Base-by-base conservation (phyloP, 2,113 vertebrate species). In the Fregata magnificens region DNA sequence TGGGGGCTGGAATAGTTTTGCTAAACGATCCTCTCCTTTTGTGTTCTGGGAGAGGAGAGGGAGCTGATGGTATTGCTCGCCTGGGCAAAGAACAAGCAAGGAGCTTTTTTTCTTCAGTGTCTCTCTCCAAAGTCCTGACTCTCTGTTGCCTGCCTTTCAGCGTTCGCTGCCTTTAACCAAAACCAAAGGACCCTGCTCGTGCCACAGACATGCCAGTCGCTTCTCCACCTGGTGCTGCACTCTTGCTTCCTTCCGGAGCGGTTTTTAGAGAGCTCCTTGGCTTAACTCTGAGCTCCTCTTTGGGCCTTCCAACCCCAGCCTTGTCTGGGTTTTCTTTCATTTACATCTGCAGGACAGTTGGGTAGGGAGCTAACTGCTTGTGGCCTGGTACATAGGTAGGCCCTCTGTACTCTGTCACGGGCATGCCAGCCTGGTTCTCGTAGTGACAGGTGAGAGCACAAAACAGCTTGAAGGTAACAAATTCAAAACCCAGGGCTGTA, bases 101-200 rank as follows among this genome's bases (percentile, higher is more conserved):
- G 78, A 93, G 81, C 52, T 89, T 93, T 74, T 89, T 93, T 74
- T 86, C 83, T 94, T 82, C 67, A 59, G 77, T 95, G 73, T 94
- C 61, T 89, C 52, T 97, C 87, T 96, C 70, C 82, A 56, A 88
- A 89, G 94, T 91, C 88, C 88, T 95, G 84, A 95, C 81, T 94
- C 50, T 93, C 69, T 94, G n/a, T 95, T 95, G 83, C 73, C 95
- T 83, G 81, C 91, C 59, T 96, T 95, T 84, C 89, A 94, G 86
- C 0, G 5, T 67, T 93, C 2, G 8, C 91, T 86, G 81, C 89
- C 93, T 93, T 86, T 88, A 95, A 83, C 80, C 89, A 95, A 93
- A 96, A 36, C 73, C 89, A 71, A 89, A 96, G 91, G 81, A 94
- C 32, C 50, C 91, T 90, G 94, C 89, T 94, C 25, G 59, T 94